Base-by-base conservation (phyloP, 2,888 invertebrate genomes). In the Drosophila vallismaia region DNA sequence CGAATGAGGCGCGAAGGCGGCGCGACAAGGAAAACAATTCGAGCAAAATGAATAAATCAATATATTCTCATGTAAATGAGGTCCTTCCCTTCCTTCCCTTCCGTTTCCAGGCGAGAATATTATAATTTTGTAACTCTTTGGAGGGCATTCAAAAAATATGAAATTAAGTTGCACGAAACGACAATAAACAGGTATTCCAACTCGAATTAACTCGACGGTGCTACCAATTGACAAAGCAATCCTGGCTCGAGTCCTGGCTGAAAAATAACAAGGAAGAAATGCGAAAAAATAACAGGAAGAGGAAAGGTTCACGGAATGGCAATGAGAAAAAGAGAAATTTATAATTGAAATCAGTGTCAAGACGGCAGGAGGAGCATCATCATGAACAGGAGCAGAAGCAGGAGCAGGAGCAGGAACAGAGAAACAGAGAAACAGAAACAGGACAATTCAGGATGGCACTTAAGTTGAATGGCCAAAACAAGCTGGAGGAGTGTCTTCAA, bases 321-420 rank as follows among this genome's bases (percentile, higher is more conserved):
- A 45, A 56, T 19, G 53, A 48, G 48, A 24, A 69, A 75, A 76
- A 74, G 19, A 52, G 50, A 76, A 85, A 82, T 85, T 82, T 82
- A 79, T 82, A 82, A 82, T 82, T 82, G 86, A 82, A 82, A 85
- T 85, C 81, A 85, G 81, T 82, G 86, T 85, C 77, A 77, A 69
- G 76, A 71, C 67, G 58, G 54, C 31, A 50, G 50, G 3, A 50
- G 50, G 19, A 57, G 29, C 38, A 38, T n/a, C 48, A 28, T 24
- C 56, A 38, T 10, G 5, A 24, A 10, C 9, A 36, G 33, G 53
- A 45, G 45, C 48, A 73, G n/a, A n/a, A n/a, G n/a, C n/a, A n/a
- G n/a, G n/a, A n/a, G n/a, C n/a, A n/a, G n/a, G n/a, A n/a, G n/a
- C 55, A 57, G 40, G 26, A 66, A 14, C 46, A 46, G 19, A 19